Conservation (phyloP, 2,888 invertebrate genomes). For the Gastrophysa polygoni region DNA sequence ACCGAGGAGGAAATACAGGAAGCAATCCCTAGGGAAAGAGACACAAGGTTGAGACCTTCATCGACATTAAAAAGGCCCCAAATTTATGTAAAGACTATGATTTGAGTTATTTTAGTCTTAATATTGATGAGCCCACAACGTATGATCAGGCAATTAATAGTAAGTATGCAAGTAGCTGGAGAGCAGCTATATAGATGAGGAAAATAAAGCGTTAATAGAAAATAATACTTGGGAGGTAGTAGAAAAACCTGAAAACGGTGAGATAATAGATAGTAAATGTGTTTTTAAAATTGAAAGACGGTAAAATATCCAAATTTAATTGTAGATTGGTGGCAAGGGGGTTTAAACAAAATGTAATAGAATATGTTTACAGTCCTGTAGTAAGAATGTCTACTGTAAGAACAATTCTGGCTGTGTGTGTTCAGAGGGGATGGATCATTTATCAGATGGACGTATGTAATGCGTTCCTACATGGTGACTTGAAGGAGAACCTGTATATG, state of each 20-base stretch:
- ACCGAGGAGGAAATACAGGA: slow-evolving; percentile 14
- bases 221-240: slow-evolving; percentile 22
- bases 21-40: background rate
- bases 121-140: slow-evolving; percentile 11
- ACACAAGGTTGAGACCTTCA: background rate
- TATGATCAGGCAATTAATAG: slow-evolving; percentile 10
- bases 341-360: slow-evolving; percentile 23
- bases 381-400: slow-evolving; percentile 37
- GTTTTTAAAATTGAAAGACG: slow-evolving; percentile 12
- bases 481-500: slow-evolving; percentile 34
- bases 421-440: slow-evolving; percentile 9
- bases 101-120: background rate
- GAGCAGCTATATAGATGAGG: background rate
- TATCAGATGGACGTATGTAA: slow-evolving; percentile 36
- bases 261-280: slow-evolving; percentile 9
- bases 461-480: slow-evolving; percentile 36
- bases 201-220: slow-evolving; percentile 15
- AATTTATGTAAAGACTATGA: background rate
- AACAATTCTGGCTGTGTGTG: slow-evolving; percentile 33
- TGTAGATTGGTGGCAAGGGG: slow-evolving; percentile 24
- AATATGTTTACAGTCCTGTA: slow-evolving; percentile 34
- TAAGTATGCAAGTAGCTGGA: background rate
- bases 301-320: slow-evolving; percentile 22
- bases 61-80: background rate
- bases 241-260: background rate